Base-by-base conservation (phyloP, 2,888 invertebrate genomes). In the Trilocha varians region DNA sequence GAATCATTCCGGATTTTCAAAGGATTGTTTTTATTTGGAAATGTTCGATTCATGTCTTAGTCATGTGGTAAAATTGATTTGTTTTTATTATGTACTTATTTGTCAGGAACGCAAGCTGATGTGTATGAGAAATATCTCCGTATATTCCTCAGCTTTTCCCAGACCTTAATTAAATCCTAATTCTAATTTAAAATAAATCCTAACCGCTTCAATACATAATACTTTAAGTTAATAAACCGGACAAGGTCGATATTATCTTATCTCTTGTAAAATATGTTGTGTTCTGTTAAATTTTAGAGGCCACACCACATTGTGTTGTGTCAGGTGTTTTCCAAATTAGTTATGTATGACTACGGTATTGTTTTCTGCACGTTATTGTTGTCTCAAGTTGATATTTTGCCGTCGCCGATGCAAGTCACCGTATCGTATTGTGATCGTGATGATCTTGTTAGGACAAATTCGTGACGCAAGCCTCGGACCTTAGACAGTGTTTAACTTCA, bases 231-330 rank as follows among this genome's bases (percentile, higher is more conserved):
- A 25, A 25, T 25, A 25, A 25, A 25, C 25, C 4, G 11, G 11
- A 25, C 25, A 67, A 67, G 66, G 65, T 55, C 57, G 46, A 46
- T 52, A 58, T 68, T 76, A 78, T 79, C 80, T 79, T 78, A 78
- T 79, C 78, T 55, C 42, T 46, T 54, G 52, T 47, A 55, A 62
- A 59, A 61, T 62, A 65, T 49, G 46, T 48, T 53, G 50, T 51
- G 47, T 56, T 48, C 42, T 49, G 42, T 53, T 44, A 25, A 49
- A 48, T 52, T 59, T 54, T 52, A 54, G 70, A 67, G 74, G 75
- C 69, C 69, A 52, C 59, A 57, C 53, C 60, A 49, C 50, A 42
- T 48, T 59, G 57, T 63, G 60, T 65, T 68, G 62, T 64, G 59
- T 65, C 61, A 65, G 60, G 60, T 66, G 62, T 59, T 18, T 18